Conservation (phyloP, 2,888 invertebrate genomes). For the Lagria hirta region DNA sequence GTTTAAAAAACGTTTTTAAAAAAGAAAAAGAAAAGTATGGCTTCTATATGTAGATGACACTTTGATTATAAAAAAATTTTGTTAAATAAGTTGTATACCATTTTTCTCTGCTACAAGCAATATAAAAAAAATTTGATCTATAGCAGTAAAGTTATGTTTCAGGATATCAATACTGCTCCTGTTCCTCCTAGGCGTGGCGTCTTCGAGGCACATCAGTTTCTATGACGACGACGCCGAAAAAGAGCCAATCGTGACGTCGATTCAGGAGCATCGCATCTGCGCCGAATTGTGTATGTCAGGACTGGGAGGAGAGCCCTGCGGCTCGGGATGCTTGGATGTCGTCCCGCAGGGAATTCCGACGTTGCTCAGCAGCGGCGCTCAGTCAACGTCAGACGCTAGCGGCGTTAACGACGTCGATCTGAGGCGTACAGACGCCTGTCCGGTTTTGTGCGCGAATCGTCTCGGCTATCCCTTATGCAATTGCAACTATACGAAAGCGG, state of each 20-base stretch:
- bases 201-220: conserved; percentile 35
- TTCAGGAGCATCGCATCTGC: conserved; percentile 51
- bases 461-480: conserved; percentile 64
- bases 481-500: conserved; percentile 44
- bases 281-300: conserved; percentile 51
- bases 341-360: conserved; percentile 55
- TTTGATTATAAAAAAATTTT: too few relatives aligned
- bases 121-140: too few relatives aligned
- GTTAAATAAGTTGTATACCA: too few relatives aligned
- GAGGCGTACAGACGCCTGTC: conserved; percentile 60
- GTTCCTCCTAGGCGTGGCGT: conserved; percentile 40
- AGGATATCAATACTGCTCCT: conserved; percentile 49
- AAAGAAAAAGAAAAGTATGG: too few relatives aligned
- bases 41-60: too few relatives aligned
- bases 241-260: conserved; percentile 47
- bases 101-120: too few relatives aligned
- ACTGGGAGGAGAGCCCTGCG: conserved; percentile 61
- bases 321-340: conserved; percentile 56
- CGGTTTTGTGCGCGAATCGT: conserved; percentile 61
- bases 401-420: conserved; percentile 34
- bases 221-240: conserved; percentile 41
- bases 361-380: conserved; percentile 30
- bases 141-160: too few relatives aligned
- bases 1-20: too few relatives aligned
- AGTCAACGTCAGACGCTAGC: too few relatives aligned